Conservation (phyloP, 2,797 vertebrate genomes). For the Gymnodraco acuticeps region DNA sequence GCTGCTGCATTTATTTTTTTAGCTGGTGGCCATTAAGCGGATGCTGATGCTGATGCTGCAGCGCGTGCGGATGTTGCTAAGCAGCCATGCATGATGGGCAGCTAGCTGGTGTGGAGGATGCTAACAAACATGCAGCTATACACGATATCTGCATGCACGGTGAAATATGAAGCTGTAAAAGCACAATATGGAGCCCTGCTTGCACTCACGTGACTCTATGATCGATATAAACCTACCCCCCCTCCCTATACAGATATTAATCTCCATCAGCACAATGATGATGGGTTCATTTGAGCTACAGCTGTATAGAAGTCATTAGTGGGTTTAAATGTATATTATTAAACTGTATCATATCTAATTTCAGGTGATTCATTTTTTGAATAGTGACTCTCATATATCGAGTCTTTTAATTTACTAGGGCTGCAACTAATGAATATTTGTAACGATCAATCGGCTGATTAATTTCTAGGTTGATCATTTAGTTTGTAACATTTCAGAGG, state of each 20-base stretch:
- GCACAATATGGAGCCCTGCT: background rate
- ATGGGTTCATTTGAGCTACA: background rate
- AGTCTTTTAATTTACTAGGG: too few relatives aligned
- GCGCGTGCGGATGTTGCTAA: conserved; percentile 82
- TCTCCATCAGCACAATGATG: conserved; percentile 2
- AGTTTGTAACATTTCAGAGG: too few relatives aligned
- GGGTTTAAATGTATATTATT: background rate
- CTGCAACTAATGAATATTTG: too few relatives aligned
- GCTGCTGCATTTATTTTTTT: conserved; percentile 20
- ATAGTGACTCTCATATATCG: too few relatives aligned
- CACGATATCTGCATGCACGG: fast-evolving
- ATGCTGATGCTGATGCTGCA: conserved; percentile 85
- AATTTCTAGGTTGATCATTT: too few relatives aligned
- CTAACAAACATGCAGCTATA: background rate
- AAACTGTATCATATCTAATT: too few relatives aligned
- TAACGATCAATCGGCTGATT: too few relatives aligned
- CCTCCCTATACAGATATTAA: conserved; percentile 4
- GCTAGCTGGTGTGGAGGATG: conserved; percentile 24
- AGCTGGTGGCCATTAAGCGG: conserved; percentile 63
- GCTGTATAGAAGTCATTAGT: background rate
- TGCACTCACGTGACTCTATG: background rate
- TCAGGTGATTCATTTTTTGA: too few relatives aligned
- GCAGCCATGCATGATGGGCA: conserved; percentile 70
- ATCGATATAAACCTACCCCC: conserved; percentile 3
- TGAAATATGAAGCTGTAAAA: background rate